Base-by-base conservation (phyloP, 2,113 vertebrate species). In the Pelodiscus sinensis region DNA sequence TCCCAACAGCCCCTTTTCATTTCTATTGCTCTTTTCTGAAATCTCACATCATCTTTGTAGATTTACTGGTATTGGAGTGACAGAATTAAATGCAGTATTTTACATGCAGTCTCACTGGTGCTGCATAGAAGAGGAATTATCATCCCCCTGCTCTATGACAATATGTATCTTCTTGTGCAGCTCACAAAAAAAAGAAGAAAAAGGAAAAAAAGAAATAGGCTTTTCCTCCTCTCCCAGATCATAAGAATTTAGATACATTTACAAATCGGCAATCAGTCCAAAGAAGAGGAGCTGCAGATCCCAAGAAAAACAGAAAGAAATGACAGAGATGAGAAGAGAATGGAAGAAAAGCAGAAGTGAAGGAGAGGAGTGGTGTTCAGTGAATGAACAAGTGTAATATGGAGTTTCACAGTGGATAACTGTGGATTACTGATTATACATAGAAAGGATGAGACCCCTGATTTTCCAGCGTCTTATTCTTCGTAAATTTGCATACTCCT, bases 1-100 rank as follows among this genome's bases (percentile, higher is more conserved):
- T 50, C 27, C 16, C 54, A 51, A 38, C 83, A 77, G 73, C 9
- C 55, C 89, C 71, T 19, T 91, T 79, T 35, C 19, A 73, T 31
- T 85, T 91, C 68, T 84, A 35, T 55, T 75, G 25, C 9, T 89
- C 15, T 71, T 83, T 62, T 56, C 25, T 83, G 52, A 55, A 57
- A 19, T 68, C 51, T 71, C 58, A 2, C 27, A 16, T 35, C 62
- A 78, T 29, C 82, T 58, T 60, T 75, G 3, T 24, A 0, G 60
- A 88, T 87, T 88, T 86, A 73, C 12, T 52, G 29, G 14, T 81
- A 0, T 1, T 4, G 65, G 38, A 9, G 60, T 86, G 71, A 27
- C 90, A 87, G 88, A 94, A 90, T 0, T 24, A 79, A 95, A 95
- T 83, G 86, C 22, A 25, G 52, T 83, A 91, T 92, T 96, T 95